Evolutionary conservation across 2,888 invertebrate genomes (phyloP).

Genomic region (Brachyptera putata): DNA sequence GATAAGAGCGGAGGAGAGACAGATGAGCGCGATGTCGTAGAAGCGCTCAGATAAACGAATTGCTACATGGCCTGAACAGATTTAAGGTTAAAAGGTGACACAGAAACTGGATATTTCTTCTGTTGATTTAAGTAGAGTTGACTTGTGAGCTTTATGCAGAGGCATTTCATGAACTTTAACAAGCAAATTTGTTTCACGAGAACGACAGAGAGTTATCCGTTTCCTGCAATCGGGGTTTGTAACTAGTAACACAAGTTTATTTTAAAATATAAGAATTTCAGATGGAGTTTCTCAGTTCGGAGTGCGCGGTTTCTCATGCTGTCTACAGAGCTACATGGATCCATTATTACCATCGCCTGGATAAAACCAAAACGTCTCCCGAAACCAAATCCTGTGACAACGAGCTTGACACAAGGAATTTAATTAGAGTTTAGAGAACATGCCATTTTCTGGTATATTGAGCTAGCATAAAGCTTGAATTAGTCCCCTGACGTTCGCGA

Average conservation of each 20-base stretch:
- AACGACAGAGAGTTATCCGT: too few relatives aligned
- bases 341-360: too few relatives aligned
- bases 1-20: slow-evolving; percentile 3
- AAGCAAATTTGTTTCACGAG: slow-evolving; percentile 6
- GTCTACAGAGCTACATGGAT: too few relatives aligned
- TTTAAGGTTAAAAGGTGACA: slow-evolving; percentile 13
- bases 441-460: slow-evolving; percentile 9
- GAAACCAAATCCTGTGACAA: neutral
- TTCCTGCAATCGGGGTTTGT: too few relatives aligned
- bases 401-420: slow-evolving; percentile 10
- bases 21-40: neutral
- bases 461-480: neutral
- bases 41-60: neutral
- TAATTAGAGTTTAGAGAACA: slow-evolving; percentile 13
- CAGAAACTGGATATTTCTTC: neutral
- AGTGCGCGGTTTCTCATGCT: neutral
- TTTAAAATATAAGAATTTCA: slow-evolving; percentile 2
- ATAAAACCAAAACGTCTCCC: slow-evolving; percentile 1
- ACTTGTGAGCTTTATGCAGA: slow-evolving; percentile 5
- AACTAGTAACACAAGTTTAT: neutral
- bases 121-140: too few relatives aligned
- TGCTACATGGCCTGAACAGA: slow-evolving; percentile 11
- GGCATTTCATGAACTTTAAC: slow-evolving; percentile 1
- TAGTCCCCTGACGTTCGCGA: neutral
- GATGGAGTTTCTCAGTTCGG: neutral